phyloP scores from a whole-genome alignment of 2,888 invertebrate species.

The Colostygia pectinataria region DNA sequence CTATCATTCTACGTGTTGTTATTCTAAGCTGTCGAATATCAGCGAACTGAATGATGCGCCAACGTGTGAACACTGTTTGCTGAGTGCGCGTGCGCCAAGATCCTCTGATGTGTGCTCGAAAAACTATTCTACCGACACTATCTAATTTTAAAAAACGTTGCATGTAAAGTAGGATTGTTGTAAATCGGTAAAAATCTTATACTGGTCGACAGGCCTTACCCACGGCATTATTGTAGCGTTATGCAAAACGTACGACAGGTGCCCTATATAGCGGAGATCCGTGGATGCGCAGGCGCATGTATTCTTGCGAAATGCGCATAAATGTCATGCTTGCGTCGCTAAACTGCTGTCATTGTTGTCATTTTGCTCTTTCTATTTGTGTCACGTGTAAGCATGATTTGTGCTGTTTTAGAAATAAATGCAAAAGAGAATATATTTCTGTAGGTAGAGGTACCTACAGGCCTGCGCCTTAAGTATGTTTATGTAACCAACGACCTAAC shows the following conservation, averaged over 20 bases:
- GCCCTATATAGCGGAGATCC: conserved; percentile 35
- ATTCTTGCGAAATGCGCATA: conserved; percentile 22
- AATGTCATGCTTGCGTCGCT: conserved; percentile 26
- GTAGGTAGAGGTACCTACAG: too few relatives aligned
- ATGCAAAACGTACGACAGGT: conserved; percentile 41
- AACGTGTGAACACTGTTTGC: too few relatives aligned
- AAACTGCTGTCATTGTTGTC: conserved; percentile 25
- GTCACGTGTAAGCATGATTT: conserved; percentile 14
- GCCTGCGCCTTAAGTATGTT: too few relatives aligned
- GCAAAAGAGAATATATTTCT: background rate
- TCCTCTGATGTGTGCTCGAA: too few relatives aligned
- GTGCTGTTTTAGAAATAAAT: conserved; percentile 10
- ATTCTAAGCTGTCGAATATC: too few relatives aligned
- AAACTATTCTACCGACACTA: too few relatives aligned
- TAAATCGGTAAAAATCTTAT: background rate
- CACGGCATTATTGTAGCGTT: conserved; percentile 26
- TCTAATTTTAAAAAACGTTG: too few relatives aligned
- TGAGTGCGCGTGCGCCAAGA: too few relatives aligned
- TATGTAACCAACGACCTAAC: too few relatives aligned
- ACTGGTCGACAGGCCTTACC: conserved; percentile 4
- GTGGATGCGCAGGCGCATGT: conserved; percentile 28
- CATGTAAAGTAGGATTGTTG: too few relatives aligned
- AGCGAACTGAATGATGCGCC: too few relatives aligned
- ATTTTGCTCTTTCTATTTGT: conserved; percentile 14
- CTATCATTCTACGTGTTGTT: too few relatives aligned